Percentiles rank a stretch among this genome's conserved stretches.
These are phyloP conservation scores for Hiodon alosoides DNA, from an alignment of 2,113 vertebrate genomes.

Conservation along the genomic window DNA sequence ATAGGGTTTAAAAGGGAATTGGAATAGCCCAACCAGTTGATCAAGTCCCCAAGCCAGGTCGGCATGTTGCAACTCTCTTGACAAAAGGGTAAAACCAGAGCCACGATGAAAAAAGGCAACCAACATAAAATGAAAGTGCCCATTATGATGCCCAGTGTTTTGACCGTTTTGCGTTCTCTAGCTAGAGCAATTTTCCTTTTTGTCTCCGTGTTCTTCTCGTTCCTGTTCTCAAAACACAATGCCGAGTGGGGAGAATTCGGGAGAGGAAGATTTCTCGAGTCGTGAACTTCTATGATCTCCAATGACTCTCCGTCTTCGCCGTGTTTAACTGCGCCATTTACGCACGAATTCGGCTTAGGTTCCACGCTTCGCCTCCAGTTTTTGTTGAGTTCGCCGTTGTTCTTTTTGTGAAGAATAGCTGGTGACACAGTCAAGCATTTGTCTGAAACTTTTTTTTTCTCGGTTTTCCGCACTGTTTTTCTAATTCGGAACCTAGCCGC, in stretches of 20 bases:
- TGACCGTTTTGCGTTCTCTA: slow-evolving; percentile 80
- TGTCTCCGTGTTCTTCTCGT: slow-evolving; percentile 73
- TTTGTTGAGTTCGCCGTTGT: slow-evolving; percentile 63
- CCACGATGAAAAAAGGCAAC: slow-evolving; percentile 96
- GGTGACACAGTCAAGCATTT: slow-evolving; percentile 65
- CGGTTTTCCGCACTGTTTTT: slow-evolving; percentile 83
- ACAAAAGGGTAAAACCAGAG: slow-evolving; percentile 89
- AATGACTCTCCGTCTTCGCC: slow-evolving; percentile 72
- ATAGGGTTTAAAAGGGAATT: slow-evolving; percentile 95
- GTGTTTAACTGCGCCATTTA: slow-evolving; percentile 75
- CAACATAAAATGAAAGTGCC: slow-evolving; percentile 97
- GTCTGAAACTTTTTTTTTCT: slow-evolving; percentile 66
- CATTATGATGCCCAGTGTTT: slow-evolving; percentile 71
- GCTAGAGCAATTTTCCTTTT: slow-evolving; percentile 85
- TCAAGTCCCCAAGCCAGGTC: slow-evolving; percentile 75
- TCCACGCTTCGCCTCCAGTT: slow-evolving; percentile 67
- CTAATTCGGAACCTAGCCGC: slow-evolving; percentile 92
- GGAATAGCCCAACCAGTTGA: slow-evolving; percentile 97
- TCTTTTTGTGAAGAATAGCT: slow-evolving; percentile 58
- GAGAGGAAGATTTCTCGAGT: slow-evolving; percentile 69
- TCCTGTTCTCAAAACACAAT: slow-evolving; percentile 63
- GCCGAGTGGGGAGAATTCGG: slow-evolving; percentile 67
- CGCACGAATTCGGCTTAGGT: slow-evolving; percentile 57
- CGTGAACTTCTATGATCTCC: slow-evolving; percentile 81
- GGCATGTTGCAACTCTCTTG: slow-evolving; percentile 85